A percentile compares a stretch with the other conserved stretches of the same genome.
Conservation (phyloP, 2,113 vertebrate species). For the Silurus glanis region DNA sequence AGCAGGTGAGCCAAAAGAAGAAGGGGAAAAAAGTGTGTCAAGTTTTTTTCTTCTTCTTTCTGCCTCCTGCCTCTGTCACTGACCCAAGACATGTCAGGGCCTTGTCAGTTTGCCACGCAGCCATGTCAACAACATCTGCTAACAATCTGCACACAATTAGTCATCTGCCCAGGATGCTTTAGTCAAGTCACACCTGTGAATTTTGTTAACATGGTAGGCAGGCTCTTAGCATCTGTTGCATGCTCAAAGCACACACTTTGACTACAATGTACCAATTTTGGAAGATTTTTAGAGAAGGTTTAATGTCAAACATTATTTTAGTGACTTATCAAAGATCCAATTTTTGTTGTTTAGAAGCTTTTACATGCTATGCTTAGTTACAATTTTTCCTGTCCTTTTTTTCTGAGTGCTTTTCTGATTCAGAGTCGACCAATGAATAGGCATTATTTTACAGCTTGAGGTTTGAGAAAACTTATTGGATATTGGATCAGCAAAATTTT, state of each 20-base stretch:
- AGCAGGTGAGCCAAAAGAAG: conserved; percentile 19
- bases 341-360: neutral
- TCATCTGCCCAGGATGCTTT: conserved; percentile 31
- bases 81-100: conserved; percentile 57
- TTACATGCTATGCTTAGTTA: neutral
- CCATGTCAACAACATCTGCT: conserved; percentile 57
- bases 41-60: neutral
- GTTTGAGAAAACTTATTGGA: neutral
- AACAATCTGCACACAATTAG: conserved; percentile 53
- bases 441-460: neutral
- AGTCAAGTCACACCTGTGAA: conserved; percentile 49
- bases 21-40: conserved; percentile 16
- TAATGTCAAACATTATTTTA: neutral
- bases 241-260: neutral
- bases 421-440: neutral
- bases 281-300: neutral
- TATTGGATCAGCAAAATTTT: neutral
- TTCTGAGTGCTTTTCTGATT: neutral
- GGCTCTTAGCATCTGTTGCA: conserved; percentile 2
- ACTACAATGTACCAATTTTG: neutral
- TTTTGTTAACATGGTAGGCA: conserved; percentile 19
- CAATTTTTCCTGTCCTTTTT: neutral
- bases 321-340: neutral
- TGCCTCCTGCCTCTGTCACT: conserved; percentile 38
- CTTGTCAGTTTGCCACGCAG: conserved; percentile 58